phyloP scores from a whole-genome alignment of 2,888 invertebrate genomes.

The Cancer borealis region DNA sequence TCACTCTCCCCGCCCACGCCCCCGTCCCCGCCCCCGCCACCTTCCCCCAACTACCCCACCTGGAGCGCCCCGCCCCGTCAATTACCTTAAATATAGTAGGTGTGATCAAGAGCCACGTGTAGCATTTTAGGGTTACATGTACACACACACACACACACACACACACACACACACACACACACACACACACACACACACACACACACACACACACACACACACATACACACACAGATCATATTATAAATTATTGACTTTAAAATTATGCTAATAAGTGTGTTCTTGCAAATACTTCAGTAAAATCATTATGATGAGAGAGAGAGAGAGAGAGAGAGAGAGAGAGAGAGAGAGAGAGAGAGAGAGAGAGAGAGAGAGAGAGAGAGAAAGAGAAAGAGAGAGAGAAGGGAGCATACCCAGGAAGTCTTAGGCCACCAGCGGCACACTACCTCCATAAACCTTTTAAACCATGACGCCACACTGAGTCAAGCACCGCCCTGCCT shows the following conservation, averaged over 20 bases:
- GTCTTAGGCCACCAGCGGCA: neutral
- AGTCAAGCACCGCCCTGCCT: neutral
- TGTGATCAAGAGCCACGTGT: conserved; percentile 33
- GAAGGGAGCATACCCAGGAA: neutral
- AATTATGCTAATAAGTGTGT: too few relatives aligned
- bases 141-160: neutral
- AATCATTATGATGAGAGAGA: neutral
- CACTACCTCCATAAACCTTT: conserved; percentile 22
- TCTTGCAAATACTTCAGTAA: too few relatives aligned
- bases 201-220: neutral
- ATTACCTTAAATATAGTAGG: conserved; percentile 39
- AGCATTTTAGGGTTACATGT: neutral
- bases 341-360: neutral
- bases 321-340: neutral
- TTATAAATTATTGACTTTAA: too few relatives aligned
- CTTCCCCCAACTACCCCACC: neutral
- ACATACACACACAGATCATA: too few relatives aligned
- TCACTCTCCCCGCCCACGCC: neutral
- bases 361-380: conserved; percentile 36
- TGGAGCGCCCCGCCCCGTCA: neutral
- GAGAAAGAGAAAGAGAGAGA: conserved; percentile 40
- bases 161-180: neutral
- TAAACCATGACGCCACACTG: conserved; percentile 26
- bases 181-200: conserved; percentile 1
- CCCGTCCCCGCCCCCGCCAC: neutral